phyloP scores from a whole-genome alignment of 2,113 vertebrate species.

The Holacanthus passer region DNA sequence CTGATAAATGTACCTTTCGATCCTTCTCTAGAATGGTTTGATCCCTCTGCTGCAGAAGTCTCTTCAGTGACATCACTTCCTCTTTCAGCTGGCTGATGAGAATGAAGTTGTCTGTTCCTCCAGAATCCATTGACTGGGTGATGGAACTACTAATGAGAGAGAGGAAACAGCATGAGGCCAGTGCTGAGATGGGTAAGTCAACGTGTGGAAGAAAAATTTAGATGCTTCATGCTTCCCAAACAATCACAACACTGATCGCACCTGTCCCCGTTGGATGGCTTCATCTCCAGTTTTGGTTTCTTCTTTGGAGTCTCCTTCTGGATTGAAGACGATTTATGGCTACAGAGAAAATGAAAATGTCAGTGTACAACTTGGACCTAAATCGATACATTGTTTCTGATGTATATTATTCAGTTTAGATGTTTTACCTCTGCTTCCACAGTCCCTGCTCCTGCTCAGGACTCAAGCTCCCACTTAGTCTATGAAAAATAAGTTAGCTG shows the following conservation, averaged over 20 bases:
- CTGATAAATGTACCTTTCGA: constrained; percentile 88
- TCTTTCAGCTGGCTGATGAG: constrained; percentile 99
- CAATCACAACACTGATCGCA: constrained; percentile 59
- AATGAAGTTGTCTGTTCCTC: constrained; percentile 99
- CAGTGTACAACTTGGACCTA: background rate
- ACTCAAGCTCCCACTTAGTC: constrained; percentile 94
- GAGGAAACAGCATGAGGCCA: constrained; percentile 16
- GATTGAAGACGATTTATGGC: constrained; percentile 99
- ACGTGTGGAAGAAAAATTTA: background rate
- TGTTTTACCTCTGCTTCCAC: constrained; percentile 97
- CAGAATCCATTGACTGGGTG: constrained; percentile 98
- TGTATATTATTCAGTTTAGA: background rate
- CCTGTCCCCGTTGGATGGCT: constrained; percentile 99
- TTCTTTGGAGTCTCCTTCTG: constrained; percentile 99
- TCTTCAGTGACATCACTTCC: constrained; percentile 98
- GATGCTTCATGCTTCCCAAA: background rate
- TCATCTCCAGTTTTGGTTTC: constrained; percentile 99
- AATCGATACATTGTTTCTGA: background rate
- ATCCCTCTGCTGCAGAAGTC: constrained; percentile 96
- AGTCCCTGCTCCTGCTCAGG: constrained; percentile 98
- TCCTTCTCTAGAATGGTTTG: constrained; percentile 98
- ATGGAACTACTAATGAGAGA: constrained; percentile 92
- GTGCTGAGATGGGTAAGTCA: background rate
- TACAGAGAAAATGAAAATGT: constrained; percentile 81
- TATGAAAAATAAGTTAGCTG: constrained; percentile 75